Base-by-base conservation (phyloP, 2,113 vertebrate genomes). In the Apteryx owenii region DNA sequence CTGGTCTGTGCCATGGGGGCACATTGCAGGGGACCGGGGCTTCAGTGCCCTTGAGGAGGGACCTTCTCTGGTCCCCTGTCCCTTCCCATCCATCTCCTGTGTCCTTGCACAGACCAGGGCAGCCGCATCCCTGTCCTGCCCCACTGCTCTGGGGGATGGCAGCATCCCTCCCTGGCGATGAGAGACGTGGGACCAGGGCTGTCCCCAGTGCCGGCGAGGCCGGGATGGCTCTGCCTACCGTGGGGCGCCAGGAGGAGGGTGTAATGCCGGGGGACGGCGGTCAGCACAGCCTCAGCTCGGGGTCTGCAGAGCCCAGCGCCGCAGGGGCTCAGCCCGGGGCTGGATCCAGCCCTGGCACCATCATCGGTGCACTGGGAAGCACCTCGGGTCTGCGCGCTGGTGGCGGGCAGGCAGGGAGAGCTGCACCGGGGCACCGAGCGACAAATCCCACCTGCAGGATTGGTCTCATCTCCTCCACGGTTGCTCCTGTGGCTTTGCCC, bases 181-280 rank as follows among this genome's bases (percentile, higher is more conserved):
- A 12, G 20, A 42, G 1, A 0, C 33, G 56, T 20, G 38, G 80
- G 5, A 20, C 44, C 44, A 16, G 44, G 44, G 44, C 44, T 42
- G 42, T 12, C 42, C 10, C 42, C 42, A 42, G 42, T 4, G 42
- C 42, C 42, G 42, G 42, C 42, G 4, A 10, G 42, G 42, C 42
- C 42, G 42, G 42, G 42, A 42, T 42, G 65, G 21, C 71, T 85
- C 70, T 68, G 58, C n/a, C 16, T 31, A 29, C 62, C 38, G 3
- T 0, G 2, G 38, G 21, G 4, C 68, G 29, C 22, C 5, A 13
- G 42, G 42, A 42, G 13, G 6, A 9, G 8, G 23, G n/a, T 0
- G 0, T 40, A 50, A 26, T 3, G 8, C 10, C 2, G 8, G 18
- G 11, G 25, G 42, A 13, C 72, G 81, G 26, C 33, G 31, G 20